Percentiles rank a stretch among this genome's conserved stretches.
These are phyloP conservation scores for Parnassius mnemosyne DNA, from an alignment of 2,888 invertebrate genomes.

Conservation along the genomic window DNA sequence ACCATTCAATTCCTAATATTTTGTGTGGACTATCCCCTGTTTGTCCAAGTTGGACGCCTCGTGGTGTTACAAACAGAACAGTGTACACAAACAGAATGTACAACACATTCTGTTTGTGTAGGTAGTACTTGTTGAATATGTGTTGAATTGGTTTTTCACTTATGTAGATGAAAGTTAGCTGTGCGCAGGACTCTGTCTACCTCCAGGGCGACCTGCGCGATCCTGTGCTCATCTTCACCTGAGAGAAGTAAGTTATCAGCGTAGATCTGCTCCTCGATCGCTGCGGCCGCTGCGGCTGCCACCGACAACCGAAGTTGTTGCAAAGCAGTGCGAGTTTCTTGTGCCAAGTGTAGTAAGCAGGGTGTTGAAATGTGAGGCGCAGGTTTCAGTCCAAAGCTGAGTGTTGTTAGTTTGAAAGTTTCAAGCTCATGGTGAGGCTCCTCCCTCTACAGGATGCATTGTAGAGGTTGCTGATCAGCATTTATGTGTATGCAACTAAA, in stretches of 20 bases:
- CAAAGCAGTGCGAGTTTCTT: not conserved
- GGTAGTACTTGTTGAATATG: not conserved
- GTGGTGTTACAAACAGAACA: too few relatives aligned
- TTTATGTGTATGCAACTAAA: not conserved
- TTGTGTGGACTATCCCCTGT: too few relatives aligned
- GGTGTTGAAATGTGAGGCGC: conserved; percentile 26
- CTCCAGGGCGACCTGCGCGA: not conserved
- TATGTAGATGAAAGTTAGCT: not conserved
- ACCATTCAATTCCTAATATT: too few relatives aligned
- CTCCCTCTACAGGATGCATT: conserved; percentile 25
- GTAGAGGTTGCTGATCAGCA: not conserved
- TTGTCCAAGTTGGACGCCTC: too few relatives aligned
- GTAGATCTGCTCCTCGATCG: not conserved
- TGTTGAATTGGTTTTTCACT: not conserved
- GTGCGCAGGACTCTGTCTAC: not conserved
- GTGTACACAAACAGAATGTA: too few relatives aligned
- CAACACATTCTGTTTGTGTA: too few relatives aligned
- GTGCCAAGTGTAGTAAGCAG: not conserved
- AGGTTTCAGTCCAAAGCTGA: conserved; percentile 27
- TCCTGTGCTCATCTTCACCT: not conserved
- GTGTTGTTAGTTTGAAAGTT: conserved; percentile 24
- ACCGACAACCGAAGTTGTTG: not conserved
- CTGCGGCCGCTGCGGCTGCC: not conserved
- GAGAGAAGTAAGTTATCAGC: not conserved
- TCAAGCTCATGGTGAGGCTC: conserved; percentile 12